Base-by-base conservation (phyloP, 1,140 invertebrate genomes). In the Drosophila repleta region DNA sequence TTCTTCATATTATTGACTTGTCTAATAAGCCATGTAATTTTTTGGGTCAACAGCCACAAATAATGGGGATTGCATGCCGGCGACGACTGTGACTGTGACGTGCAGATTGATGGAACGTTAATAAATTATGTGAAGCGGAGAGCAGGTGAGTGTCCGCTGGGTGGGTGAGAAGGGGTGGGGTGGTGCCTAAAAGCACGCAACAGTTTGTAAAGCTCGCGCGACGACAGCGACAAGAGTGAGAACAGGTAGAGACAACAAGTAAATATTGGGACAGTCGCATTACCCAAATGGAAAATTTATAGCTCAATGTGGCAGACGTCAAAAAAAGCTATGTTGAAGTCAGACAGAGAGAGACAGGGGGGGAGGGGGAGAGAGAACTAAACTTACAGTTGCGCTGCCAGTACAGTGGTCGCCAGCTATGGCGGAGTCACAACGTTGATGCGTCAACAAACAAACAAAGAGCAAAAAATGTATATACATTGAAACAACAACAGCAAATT, bases 1-100 rank as follows among this genome's bases (percentile, higher is more conserved):
- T 29, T 29, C 4, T 53, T 55, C 56, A 74, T 63, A 63, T 48
- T 60, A 62, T 71, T 68, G 77, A 74, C 78, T 26, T 21, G 49
- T 32, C 48, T 21, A 65, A 73, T 61, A 8, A 48, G 57, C 43
- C 52, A 73, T 24, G 46, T 58, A 63, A 79, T 57, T 69, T 74
- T 67, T 68, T 87, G 74, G 82, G 69, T 81, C 74, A 87, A 85
- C 56, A 81, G 39, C 24, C 69, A 66, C 45, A 56, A 55, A 41
- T 61, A 1, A 56, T 69, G 43, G 41, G 45, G 58, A 57, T 45
- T 64, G 63, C 48, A 55, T 66, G 70, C 61, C 71, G 71, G 37
- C 32, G 32, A 35, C 41, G 29, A 37, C 76, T 20, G 32, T 37
- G 29, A 37, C 76, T 20, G 32, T 37, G 55, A 64, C 76, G 45